phyloP scores from a whole-genome alignment of 2,888 invertebrate genomes.

The Drosophila nr. perissopoda region DNA sequence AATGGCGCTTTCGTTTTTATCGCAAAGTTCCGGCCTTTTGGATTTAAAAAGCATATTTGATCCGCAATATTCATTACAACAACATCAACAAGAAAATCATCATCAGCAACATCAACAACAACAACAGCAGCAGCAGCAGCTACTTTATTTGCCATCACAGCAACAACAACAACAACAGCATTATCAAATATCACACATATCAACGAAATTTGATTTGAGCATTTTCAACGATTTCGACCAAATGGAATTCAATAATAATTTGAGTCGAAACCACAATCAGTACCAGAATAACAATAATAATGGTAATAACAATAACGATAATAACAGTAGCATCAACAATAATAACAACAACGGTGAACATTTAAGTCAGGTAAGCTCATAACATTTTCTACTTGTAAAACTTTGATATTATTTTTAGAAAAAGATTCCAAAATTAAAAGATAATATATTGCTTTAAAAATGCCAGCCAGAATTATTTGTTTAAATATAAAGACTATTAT shows the following conservation, averaged over 20 bases:
- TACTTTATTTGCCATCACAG: slow-evolving; percentile 37
- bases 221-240: slow-evolving; percentile 77
- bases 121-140: slow-evolving; percentile 14
- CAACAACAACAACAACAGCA: slow-evolving; percentile 50
- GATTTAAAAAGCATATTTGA: slow-evolving; percentile 84
- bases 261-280: slow-evolving; percentile 68
- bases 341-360: slow-evolving; percentile 57
- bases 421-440: background rate
- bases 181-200: slow-evolving; percentile 52
- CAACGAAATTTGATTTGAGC: slow-evolving; percentile 70
- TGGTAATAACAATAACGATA: slow-evolving; percentile 81
- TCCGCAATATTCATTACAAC: slow-evolving; percentile 76
- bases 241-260: slow-evolving; percentile 82
- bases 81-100: slow-evolving; percentile 52
- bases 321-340: slow-evolving; percentile 69
- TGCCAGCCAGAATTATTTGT: background rate
- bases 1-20: slow-evolving; percentile 85
- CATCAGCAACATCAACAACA: slow-evolving; percentile 24
- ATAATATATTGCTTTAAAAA: background rate
- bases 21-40: slow-evolving; percentile 82
- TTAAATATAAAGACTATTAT: background rate
- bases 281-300: slow-evolving; percentile 74
- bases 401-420: background rate
- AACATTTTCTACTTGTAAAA: background rate
- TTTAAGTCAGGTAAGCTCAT: slow-evolving; percentile 67